Percentiles rank a stretch among this genome's conserved stretches.
Conservation (phyloP, 2,888 invertebrate species). For the Adela reaumurella region DNA sequence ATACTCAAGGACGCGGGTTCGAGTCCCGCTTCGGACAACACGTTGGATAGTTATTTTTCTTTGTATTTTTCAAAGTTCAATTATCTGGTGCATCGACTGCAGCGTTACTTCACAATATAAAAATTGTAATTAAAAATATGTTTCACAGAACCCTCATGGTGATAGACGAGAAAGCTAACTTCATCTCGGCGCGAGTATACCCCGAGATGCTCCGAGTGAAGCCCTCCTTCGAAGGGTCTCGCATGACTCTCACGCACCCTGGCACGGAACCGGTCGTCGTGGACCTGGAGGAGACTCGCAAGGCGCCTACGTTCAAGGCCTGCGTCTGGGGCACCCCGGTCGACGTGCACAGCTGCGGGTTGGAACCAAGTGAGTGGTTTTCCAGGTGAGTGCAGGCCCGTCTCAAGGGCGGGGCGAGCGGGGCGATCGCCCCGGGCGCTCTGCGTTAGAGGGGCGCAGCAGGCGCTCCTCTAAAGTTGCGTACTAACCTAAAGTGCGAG, state of each 20-base stretch:
- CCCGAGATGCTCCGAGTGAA: constrained; percentile 53
- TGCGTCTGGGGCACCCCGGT: constrained; percentile 57
- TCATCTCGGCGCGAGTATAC: constrained; percentile 53
- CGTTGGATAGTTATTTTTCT: too few relatives aligned
- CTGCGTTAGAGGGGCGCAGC: too few relatives aligned
- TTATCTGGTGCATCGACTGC: too few relatives aligned
- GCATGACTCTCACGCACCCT: constrained; percentile 51
- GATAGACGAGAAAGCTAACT: constrained; percentile 50
- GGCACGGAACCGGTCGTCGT: constrained; percentile 54
- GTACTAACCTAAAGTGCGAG: too few relatives aligned
- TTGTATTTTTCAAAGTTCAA: constrained; percentile 8
- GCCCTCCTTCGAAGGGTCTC: constrained; percentile 44
- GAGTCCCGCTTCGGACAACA: too few relatives aligned
- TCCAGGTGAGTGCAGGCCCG: constrained; percentile 39
- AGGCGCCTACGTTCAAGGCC: constrained; percentile 21
- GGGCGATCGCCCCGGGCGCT: too few relatives aligned
- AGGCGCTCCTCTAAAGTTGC: too few relatives aligned
- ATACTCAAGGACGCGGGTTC: too few relatives aligned
- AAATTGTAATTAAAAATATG: too few relatives aligned
- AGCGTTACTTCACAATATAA: too few relatives aligned
- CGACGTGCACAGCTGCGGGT: constrained; percentile 69
- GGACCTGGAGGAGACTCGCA: constrained; percentile 44
- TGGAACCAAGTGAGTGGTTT: constrained; percentile 70
- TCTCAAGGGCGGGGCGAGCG: too few relatives aligned
- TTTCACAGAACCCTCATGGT: constrained; percentile 54